Evolutionary conservation across 2,888 invertebrate genomes (phyloP), one percentile per base, ranked within the genome.

Genomic region (Parascotia fuliginaria): DNA sequence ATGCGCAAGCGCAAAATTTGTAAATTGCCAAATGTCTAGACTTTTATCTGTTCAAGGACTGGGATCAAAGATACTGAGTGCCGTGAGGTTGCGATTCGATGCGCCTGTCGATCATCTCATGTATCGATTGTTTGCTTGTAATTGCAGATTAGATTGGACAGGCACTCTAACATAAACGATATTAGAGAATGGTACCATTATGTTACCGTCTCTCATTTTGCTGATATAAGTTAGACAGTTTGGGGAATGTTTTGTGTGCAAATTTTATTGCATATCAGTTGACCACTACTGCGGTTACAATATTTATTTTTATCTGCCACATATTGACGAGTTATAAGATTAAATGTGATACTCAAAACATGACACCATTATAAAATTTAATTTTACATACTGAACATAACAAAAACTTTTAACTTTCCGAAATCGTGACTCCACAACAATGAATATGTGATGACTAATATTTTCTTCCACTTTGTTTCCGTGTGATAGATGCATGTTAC

Each of bases 1-100:
- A 89, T 89, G 85, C 89, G 82, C 81, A 77, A 76, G 76, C 87
- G 83, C 86, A 83, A 83, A 86, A 87, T 88, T 81, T 82, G 83
- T 81, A 87, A 89, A 88, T 86, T 79, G 80, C 79, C 81, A 83
- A 81, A 61, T 71, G 88, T 87, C 90, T 88, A 89, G 88, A 86
- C 85, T 83, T 81, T 78, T 83, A 80, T 80, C 71, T 74, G 76
- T 80, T 83, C 85, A 87, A 87, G 83, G 83, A 79, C 79, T 77
- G 57, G 22, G 59, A 63, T 68, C 77, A 79, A 79, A 82, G 80
- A 55, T 75, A 71, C 74, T 79, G 79, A 72, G 77, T 77, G 60
- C 66, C 62, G 67, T 73, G 71, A 77, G 70, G 63, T 64, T 70
- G 24, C 6, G 42, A 84, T 85, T 83, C 68, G 81, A 64, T 69